Evolutionary conservation across 2,888 invertebrate genomes (phyloP).

Genomic region (Cryptops parisi): DNA sequence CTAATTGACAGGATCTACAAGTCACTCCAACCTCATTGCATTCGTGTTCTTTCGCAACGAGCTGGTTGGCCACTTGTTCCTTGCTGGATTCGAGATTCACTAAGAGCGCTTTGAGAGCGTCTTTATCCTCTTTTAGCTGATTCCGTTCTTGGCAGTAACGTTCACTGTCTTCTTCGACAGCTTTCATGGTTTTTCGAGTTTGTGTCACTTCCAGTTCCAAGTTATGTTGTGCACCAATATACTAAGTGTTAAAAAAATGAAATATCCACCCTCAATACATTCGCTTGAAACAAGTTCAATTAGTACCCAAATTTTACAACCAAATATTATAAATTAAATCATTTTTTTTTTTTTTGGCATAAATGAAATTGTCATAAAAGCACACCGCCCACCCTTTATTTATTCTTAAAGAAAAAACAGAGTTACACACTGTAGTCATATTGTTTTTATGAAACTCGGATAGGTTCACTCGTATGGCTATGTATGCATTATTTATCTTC

Average conservation of each 20-base stretch:
- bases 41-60: slow-evolving; percentile 29
- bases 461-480: too few species aligned
- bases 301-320: neutral
- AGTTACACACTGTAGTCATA: too few species aligned
- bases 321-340: neutral
- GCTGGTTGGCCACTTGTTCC: slow-evolving; percentile 29
- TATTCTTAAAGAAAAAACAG: neutral
- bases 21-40: slow-evolving; percentile 30
- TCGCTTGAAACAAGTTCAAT: too few species aligned
- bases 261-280: too few species aligned
- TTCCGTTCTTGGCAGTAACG: slow-evolving; percentile 29
- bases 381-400: too few species aligned
- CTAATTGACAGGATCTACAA: too few species aligned
- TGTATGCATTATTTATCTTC: too few species aligned
- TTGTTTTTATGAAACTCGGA: too few species aligned
- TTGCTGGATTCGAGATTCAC: slow-evolving; percentile 30
- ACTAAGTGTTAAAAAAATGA: slow-evolving; percentile 9
- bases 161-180: slow-evolving; percentile 28
- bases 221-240: slow-evolving; percentile 17
- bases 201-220: slow-evolving; percentile 20
- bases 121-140: slow-evolving; percentile 28
- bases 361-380: too few species aligned
- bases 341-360: too few species aligned
- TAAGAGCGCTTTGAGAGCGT: slow-evolving; percentile 30
- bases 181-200: slow-evolving; percentile 27